Evolutionary conservation across 2,888 invertebrate genomes (phyloP), one percentile per base, ranked within the genome.

Genomic region (Epinotia brunnichana): DNA sequence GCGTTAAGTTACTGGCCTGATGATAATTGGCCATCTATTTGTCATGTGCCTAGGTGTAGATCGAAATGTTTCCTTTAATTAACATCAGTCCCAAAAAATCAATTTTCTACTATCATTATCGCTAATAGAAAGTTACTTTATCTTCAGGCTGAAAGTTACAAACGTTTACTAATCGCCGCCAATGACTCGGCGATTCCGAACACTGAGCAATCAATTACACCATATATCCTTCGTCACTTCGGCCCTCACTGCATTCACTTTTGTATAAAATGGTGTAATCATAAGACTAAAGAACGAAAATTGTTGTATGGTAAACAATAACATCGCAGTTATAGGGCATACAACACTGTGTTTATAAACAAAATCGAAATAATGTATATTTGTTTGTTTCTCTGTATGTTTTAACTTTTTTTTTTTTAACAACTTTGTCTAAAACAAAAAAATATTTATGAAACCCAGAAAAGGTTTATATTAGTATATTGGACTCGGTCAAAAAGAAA

Each of bases 141-240:
- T 66, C 66, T 66, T 56, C 54, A 24, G 35, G 51, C 21, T 41
- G 53, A 53, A 60, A 69, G 60, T 67, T 67, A 71, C 60, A 71
- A 71, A n/a, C 51, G 71, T 53, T 60, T 67, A 67, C 71, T 71
- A 71, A 71, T 71, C 66, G 66, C 71, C 35, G 60, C 44, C 60
- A 54, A 54, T 71, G 71, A 71, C 71, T 71, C 60, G 66, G 54
- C 71, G 44, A 41, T 67, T 60, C 60, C 21, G 66, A 60, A 71
- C 51, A 54, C 66, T 66, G 71, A 66, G 71, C 66, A 71, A 71
- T 71, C 71, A 71, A 71, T 71, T 67, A 71, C 48, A 59, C 54
- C 71, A 60, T 66, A 66, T 66, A 66, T 62, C 62, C 71, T 44
- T 60, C 54, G 71, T 66, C 60, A 54, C 66, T 71, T 67, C 35